These are phyloP conservation scores for Acropora tenuis DNA, from an alignment of 64 coral and sea anemone genomes.

Conservation along the genomic window DNA sequence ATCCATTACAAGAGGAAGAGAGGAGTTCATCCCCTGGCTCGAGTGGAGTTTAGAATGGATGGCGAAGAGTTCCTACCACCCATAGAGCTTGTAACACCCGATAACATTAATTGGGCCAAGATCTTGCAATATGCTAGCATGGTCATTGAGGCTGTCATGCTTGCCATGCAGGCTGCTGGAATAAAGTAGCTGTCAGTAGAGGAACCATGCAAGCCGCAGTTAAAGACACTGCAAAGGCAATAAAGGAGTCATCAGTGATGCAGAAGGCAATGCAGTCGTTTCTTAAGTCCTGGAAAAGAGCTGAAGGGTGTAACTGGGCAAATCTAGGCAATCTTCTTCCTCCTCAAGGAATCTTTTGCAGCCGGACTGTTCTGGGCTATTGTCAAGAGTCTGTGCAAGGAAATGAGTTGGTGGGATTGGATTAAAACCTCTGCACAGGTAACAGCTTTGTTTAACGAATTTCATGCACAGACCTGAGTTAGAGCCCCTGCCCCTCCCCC, in stretches of 20 bases:
- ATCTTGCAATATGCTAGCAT: conserved; percentile 32
- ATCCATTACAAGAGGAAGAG: background rate
- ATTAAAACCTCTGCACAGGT: conserved; percentile 26
- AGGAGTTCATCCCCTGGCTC: conserved; percentile 12
- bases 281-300: conserved; percentile 25
- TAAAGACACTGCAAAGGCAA: background rate
- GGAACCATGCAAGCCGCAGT: background rate
- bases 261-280: conserved; percentile 34
- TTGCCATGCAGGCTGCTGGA: conserved; percentile 34
- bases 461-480: background rate
- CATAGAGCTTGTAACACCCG: background rate
- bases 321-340: conserved; percentile 47
- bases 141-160: conserved; percentile 27
- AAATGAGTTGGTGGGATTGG: conserved; percentile 50
- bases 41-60: conserved; percentile 26
- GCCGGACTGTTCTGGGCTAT: conserved; percentile 52
- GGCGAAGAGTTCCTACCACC: background rate
- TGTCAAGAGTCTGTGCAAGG: conserved; percentile 40
- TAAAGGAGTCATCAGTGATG: background rate
- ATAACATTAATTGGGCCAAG: conserved; percentile 40
- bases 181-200: conserved; percentile 4
- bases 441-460: background rate
- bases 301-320: conserved; percentile 16
- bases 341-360: background rate
- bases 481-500: too few species aligned